phyloP scores from a whole-genome alignment of 2,113 vertebrate genomes.

The Fulmarus glacialis region DNA sequence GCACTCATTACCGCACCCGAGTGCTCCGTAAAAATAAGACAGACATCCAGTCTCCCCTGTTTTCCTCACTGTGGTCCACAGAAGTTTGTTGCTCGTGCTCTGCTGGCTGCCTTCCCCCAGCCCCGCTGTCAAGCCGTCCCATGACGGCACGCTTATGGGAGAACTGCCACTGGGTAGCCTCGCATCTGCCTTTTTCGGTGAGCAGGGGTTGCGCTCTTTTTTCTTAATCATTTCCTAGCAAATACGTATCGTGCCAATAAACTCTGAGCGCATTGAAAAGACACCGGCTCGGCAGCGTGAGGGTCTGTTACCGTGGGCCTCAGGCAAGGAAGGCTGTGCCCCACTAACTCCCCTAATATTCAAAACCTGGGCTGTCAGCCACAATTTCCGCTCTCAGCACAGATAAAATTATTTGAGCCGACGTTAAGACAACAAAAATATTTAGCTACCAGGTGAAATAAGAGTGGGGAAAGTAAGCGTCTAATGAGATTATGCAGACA shows the following conservation, averaged over 20 bases:
- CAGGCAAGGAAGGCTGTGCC: background rate
- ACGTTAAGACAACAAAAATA: background rate
- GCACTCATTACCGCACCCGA: background rate
- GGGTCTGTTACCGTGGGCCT: background rate
- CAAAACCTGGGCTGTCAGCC: background rate
- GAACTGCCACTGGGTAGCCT: background rate
- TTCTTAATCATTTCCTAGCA: background rate
- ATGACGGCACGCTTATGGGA: accelerated
- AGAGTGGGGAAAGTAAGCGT: background rate
- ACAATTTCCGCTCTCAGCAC: background rate
- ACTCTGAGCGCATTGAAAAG: background rate
- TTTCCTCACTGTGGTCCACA: background rate
- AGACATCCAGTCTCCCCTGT: background rate
- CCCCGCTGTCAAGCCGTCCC: background rate
- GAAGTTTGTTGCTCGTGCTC: background rate
- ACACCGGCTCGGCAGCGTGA: background rate
- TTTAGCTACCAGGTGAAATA: background rate
- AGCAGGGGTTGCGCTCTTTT: background rate
- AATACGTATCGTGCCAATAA: background rate
- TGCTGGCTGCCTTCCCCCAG: background rate
- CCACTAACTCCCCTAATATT: background rate
- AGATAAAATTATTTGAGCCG: background rate
- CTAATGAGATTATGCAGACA: background rate
- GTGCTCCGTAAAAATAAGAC: background rate
- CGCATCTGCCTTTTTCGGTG: background rate